Evolutionary conservation across 2,888 invertebrate species (phyloP), one percentile per base, ranked within the genome.

Genomic region (Aphodius sticticus): DNA sequence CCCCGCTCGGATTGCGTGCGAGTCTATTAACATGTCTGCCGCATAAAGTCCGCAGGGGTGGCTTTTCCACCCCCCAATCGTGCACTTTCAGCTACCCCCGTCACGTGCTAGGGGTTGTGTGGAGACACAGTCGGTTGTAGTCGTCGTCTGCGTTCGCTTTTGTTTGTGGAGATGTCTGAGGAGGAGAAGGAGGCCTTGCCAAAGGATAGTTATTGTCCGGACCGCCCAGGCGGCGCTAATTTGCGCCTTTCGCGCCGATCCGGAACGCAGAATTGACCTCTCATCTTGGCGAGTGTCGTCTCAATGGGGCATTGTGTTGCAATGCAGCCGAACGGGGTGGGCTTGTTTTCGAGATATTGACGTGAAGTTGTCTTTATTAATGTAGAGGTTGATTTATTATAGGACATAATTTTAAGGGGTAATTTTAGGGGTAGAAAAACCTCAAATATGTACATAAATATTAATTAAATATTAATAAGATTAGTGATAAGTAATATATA

Each of bases 11-110:
- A 53, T 53, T 53, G 53, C 53, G 53, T 53, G 53, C 53, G 53
- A 53, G 53, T 53, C 53, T 53, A 53, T 53, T 53, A 53, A 53
- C 53, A 53, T 53, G 53, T 53, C 53, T 53, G 53, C 53, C 53
- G 53, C 53, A 53, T 53, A 53, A 53, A 53, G 53, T 53, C 53
- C 53, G 53, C 53, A 53, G 53, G 53, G 53, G 53, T 7, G 7
- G 53, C 9, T 12, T 53, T 53, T 53, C 53, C 53, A 53, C 7
- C 53, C 53, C 53, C 53, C 53, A 53, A 53, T 53, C 53, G 53
- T 53, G 53, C 53, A 53, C 53, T 53, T 53, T 53, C 12, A 2
- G 53, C 12, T 53, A 53, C 53, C 53, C 53, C 53, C 53, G 53
- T 53, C 53, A 53, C 53, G 53, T 53, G 53, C 53, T 53, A 53